phyloP scores from a whole-genome alignment of 2,888 invertebrate species.

The Diplazon laetatorius region DNA sequence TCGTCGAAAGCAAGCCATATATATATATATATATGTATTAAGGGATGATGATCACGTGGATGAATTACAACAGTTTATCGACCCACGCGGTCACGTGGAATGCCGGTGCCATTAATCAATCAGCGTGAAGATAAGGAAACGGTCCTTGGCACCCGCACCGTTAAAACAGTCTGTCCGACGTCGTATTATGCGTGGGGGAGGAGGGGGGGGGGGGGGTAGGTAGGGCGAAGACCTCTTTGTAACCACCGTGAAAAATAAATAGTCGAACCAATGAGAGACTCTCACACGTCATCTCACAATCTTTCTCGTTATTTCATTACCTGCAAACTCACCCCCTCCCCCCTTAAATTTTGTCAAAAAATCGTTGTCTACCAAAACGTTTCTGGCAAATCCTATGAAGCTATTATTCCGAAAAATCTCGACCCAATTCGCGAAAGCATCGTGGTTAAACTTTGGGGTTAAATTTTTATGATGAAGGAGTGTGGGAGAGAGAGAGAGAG shows the following conservation, averaged over 20 bases:
- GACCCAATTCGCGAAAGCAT: conserved; percentile 44
- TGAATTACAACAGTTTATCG: conserved; percentile 75
- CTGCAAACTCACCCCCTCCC: neutral
- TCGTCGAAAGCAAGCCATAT: conserved; percentile 60
- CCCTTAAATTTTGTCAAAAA: no score
- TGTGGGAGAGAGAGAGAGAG: no score
- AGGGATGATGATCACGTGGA: conserved; percentile 66
- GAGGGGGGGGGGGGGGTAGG: no score
- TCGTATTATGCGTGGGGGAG: conserved; percentile 26
- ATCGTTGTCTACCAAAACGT: conserved; percentile 16
- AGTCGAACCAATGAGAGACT: neutral
- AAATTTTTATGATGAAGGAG: no score
- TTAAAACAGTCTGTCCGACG: conserved; percentile 21
- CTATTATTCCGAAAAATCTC: conserved; percentile 44
- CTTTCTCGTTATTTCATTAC: neutral
- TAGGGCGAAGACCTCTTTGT: no score
- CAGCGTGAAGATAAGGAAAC: conserved; percentile 69
- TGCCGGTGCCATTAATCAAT: conserved; percentile 72
- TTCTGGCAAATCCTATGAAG: conserved; percentile 39
- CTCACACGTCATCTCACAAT: neutral
- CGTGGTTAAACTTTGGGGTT: conserved; percentile 34
- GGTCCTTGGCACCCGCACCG: conserved; percentile 69
- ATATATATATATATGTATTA: no score
- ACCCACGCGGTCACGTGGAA: conserved; percentile 68
- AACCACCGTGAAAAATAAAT: conserved; percentile 41